Conservation (phyloP, 2,797 vertebrate genomes). For the Tapirus indicus region DNA sequence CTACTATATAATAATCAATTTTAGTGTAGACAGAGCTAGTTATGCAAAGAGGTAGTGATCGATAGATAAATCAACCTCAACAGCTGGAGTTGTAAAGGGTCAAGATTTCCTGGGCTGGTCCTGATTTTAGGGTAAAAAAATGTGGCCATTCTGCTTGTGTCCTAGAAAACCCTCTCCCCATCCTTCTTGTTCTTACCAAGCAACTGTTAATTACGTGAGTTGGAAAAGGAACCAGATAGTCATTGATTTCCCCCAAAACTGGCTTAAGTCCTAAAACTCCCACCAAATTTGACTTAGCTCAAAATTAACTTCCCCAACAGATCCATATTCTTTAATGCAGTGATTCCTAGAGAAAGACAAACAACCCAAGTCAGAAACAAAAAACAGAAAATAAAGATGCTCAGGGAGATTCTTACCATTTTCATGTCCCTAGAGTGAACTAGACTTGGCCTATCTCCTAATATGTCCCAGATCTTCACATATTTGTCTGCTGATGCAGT, state of each 20-base stretch:
- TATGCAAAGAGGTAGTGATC: not conserved
- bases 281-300: not conserved
- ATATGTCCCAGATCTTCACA: slow-evolving; percentile 98
- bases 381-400: not conserved
- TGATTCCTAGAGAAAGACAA: not conserved
- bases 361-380: not conserved
- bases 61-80: not conserved
- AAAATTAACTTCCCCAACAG: not conserved
- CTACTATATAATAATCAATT: not conserved
- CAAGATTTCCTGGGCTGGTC: not conserved
- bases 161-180: not conserved
- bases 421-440: slow-evolving; percentile 98
- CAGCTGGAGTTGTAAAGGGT: not conserved
- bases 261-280: not conserved
- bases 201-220: not conserved
- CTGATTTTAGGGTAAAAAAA: not conserved
- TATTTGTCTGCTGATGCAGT: slow-evolving; percentile 96
- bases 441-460: slow-evolving; percentile 95
- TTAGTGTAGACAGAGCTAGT: not conserved
- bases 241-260: not conserved
- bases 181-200: not conserved
- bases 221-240: not conserved
- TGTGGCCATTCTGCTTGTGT: not conserved
- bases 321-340: not conserved
- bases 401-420: slow-evolving; percentile 91